Conservation (phyloP, 2,888 invertebrate genomes). For the Microplitis deprimator region DNA sequence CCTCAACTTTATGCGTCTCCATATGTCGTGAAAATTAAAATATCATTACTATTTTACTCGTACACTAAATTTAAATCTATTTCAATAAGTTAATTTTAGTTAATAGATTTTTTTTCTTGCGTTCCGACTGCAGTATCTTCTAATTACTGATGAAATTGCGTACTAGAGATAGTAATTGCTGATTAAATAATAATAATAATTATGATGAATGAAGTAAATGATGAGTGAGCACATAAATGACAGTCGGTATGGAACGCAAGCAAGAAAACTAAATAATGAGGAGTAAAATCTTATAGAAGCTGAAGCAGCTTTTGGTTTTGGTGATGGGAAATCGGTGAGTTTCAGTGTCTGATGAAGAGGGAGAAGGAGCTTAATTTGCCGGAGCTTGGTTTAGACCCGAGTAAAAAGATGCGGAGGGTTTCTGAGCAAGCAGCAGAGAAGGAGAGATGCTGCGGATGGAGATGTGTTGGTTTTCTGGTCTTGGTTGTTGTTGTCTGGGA, state of each 20-base stretch:
- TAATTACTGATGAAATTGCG: too few relatives aligned
- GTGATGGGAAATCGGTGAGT: background rate
- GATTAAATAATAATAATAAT: background rate
- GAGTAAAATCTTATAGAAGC: background rate
- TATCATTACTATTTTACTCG: background rate
- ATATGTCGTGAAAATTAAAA: background rate
- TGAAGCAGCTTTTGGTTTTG: background rate
- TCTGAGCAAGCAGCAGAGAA: slow-evolving; percentile 24
- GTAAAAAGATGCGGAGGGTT: background rate
- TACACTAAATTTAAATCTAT: background rate
- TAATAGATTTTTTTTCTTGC: too few relatives aligned
- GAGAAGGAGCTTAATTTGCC: background rate
- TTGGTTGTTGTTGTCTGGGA: slow-evolving; percentile 13
- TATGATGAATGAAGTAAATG: background rate
- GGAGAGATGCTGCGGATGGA: background rate
- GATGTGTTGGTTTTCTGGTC: background rate
- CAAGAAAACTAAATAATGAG: slow-evolving; percentile 27
- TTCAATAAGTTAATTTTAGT: background rate
- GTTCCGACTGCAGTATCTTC: too few relatives aligned
- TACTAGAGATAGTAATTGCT: too few relatives aligned
- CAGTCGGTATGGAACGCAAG: slow-evolving; percentile 14
- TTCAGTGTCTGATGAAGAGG: background rate
- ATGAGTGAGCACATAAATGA: background rate
- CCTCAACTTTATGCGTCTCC: background rate
- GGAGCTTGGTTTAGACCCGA: background rate